Evolutionary conservation across 2,888 invertebrate species (phyloP), one percentile per base, ranked within the genome.

Genomic region (Kryphioiulus occultus): DNA sequence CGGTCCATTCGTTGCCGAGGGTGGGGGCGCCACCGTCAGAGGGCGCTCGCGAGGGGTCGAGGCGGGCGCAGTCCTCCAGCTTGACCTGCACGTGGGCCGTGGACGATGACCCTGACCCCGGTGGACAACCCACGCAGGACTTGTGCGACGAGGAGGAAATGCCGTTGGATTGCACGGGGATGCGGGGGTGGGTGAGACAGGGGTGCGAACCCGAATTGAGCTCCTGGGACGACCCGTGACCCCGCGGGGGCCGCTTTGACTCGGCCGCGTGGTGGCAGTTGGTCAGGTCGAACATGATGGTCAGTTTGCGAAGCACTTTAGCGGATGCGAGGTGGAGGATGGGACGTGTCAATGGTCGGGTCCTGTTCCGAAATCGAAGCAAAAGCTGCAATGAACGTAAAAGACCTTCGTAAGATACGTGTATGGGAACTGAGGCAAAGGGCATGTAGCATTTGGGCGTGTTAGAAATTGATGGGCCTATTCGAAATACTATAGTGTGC

Each of bases 41-140:
- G 39, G 85, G 26, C 85, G 85, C 85, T 10, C 44, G 17, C 9
- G 44, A 85, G 19, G 44, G 85, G 39, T 44, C 85, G 1, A n/a
- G 17, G 39, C 53, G 47, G 7, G 47, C 59, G 32, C 85, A 85
- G 26, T 86, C 86, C 32, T 86, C 86, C 47, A 86, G 53, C 26
- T 86, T 86, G 59, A 86, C 86, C 53, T 86, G 86, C 47, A 86
- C 59, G 86, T 86, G 86, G 35, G 86, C 44, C 4, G 85, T 42
- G 10, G 85, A 85, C 0, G 83, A 83, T 32, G 83, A 32, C 83
- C 35, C 83, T n/a, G 39, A 12, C 1, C 19, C 83, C 17, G 12
- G 30, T 0, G 83, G 83, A 83, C 39, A n/a, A 0, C 42, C 85
- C 2, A 19, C 15, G n/a, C 85, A 85, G 22, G 85, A 44, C 85